A percentile compares a stretch with the other conserved stretches of the same genome.
Evolutionary conservation across 1,140 invertebrate genomes (phyloP).

Genomic region (Drosophila lacteicornis): DNA sequence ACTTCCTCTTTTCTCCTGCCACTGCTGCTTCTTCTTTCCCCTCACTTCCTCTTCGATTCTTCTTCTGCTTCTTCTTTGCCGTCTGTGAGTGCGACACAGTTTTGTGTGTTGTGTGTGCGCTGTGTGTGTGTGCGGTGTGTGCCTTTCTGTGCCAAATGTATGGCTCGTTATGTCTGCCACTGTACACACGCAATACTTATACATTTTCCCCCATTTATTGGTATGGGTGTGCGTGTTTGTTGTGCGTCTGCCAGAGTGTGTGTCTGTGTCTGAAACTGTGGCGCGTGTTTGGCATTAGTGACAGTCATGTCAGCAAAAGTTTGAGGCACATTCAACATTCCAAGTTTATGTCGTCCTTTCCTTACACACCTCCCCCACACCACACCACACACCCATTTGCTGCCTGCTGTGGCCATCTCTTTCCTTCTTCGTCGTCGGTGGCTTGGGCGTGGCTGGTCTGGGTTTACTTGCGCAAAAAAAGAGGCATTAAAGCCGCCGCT

Average conservation of each 20-base stretch:
- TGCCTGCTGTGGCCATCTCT: not conserved
- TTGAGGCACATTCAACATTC: constrained; percentile 83
- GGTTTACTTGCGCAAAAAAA: constrained; percentile 12
- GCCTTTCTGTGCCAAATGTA: constrained; percentile 79
- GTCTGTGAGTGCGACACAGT: constrained; percentile 75
- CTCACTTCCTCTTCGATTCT: constrained; percentile 16
- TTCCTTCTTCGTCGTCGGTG: not conserved
- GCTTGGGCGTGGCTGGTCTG: constrained; percentile 41
- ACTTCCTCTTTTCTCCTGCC: constrained; percentile 25
- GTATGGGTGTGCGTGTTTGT: constrained; percentile 61
- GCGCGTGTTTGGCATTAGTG: constrained; percentile 83
- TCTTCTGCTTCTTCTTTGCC: constrained; percentile 13
- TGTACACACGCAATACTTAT: constrained; percentile 9
- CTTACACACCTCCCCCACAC: constrained; percentile 9
- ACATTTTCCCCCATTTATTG: constrained; percentile 7
- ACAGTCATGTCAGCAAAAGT: constrained; percentile 83
- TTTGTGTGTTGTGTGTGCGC: constrained; percentile 47
- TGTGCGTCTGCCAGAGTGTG: constrained; percentile 50
- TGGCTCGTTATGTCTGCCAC: constrained; percentile 56
- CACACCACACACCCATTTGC: constrained; percentile 1
- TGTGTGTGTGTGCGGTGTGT: constrained; percentile 16
- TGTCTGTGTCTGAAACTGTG: constrained; percentile 79
- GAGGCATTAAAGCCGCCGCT: constrained; percentile 16
- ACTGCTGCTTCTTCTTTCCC: constrained; percentile 9
- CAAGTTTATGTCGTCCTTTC: constrained; percentile 76